Base-by-base conservation (phyloP, 2,888 invertebrate genomes). In the Polietes domitor region DNA sequence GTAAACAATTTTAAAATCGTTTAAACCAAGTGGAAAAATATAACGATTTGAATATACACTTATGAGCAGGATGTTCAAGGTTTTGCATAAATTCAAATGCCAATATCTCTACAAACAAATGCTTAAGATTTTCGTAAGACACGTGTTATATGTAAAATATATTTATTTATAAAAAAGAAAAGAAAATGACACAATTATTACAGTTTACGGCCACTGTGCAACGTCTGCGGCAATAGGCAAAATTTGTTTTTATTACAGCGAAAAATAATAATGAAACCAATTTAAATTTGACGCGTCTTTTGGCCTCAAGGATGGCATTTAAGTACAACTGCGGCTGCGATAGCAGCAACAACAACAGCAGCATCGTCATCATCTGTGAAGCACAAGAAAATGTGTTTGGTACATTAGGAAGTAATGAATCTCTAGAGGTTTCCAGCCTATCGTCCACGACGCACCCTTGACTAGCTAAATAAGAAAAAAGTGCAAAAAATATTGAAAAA, bases 281-380 rank as follows among this genome's bases (percentile, higher is more conserved):
- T 84, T 84, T 80, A 72, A 78, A 84, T 78, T 75, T 84, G 83
- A 68, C 79, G 80, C 80, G 80, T 78, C 78, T 84, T 81, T 78
- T 78, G 47, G 80, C 80, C 65, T 65, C 37, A 68, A 43, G 68
- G 68, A 43, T 21, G 17, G 15, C 41, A 68, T 24, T 41, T 43
- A 43, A 43, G 12, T 41, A 43, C 5, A 43, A 68, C 65, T 21
- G 21, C 21, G 41, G 9, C 10, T 9, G 12, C 32, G n/a, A 17
- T 41, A 28, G 15, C 43, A 21, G 3, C 37, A 21, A 24, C 68
- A n/a, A 63, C 63, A 63, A 24, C 21, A 32, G 15, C 58, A 58
- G 2, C 32, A 63, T 4, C 63, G 7, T 53, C 53, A 58, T 15
- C 58, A 24, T 28, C 17, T 28, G 12, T 37, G 9, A 21, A 19